Base-by-base conservation (phyloP, 1,140 invertebrate genomes). In the Helicoverpa zea region DNA sequence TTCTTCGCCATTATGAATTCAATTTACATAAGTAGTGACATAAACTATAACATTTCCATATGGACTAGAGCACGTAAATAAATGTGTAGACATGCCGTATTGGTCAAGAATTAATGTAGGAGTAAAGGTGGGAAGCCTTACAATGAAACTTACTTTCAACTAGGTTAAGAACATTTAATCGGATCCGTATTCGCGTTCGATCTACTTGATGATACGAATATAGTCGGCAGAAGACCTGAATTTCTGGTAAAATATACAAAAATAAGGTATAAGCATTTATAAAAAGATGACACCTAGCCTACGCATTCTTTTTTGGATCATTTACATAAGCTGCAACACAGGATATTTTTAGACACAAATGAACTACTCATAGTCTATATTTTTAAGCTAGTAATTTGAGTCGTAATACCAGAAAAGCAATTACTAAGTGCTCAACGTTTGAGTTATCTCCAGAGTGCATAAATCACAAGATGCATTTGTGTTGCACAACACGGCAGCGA, bases 221-320 rank as follows among this genome's bases (percentile, higher is more conserved):
- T 3, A 30, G 1, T 43, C 35, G 35, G 9, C 3, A 7, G 35
- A 43, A 43, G 9, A 43, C 35, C 5, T 43, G 35, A 3, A 43
- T 43, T 9, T 43, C 5, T 43, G 35, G 5, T 43, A 43, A 43
- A 43, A 43, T 43, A 35, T 43, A 7, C 5, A 43, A 88, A 88
- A 85, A 85, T 88, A 86, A 84, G 84, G 5, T 66, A 73, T 63
- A 74, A 80, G 86, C 84, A 81, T 82, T 82, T 87, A 86, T 81
- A 78, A 78, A 82, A 86, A 79, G 87, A 86, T 87, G 84, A 86
- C 82, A 88, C 81, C 77, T 78, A 83, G 68, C 90, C 89, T 81
- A 89, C 90, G 85, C 86, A 66, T 54, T 78, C 23, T 54, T 86
- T 90, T 92, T 91, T 85, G 86, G 88, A 88, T 81, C 87, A 86